These are phyloP conservation scores for Ligdia adustata DNA, from an alignment of 2,888 invertebrate species.

Conservation along the genomic window DNA sequence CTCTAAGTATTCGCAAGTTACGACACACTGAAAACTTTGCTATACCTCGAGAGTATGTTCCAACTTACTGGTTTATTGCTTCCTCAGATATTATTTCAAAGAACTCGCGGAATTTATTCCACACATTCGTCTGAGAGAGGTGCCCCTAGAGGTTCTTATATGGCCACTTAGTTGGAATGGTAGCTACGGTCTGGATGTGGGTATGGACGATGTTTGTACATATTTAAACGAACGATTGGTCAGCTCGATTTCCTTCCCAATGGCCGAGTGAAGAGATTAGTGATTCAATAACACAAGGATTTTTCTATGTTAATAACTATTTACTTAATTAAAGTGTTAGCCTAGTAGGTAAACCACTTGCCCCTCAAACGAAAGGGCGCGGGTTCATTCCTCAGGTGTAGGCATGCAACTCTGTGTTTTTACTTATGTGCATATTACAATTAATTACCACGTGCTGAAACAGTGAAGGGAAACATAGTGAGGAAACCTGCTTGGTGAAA, in stretches of 20 bases:
- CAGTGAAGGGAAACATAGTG: too few species aligned
- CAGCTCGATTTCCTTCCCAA: slow-evolving; percentile 8
- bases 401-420: too few species aligned
- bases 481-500: too few species aligned
- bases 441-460: too few species aligned
- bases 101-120: slow-evolving; percentile 76
- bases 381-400: too few species aligned
- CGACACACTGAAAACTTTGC: slow-evolving; percentile 71
- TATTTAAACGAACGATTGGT: slow-evolving; percentile 42
- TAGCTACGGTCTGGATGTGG: slow-evolving; percentile 49
- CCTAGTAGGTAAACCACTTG: too few species aligned
- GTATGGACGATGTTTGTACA: slow-evolving; percentile 49
- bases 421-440: too few species aligned
- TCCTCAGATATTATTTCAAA: slow-evolving; percentile 80
- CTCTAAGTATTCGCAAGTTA: slow-evolving; percentile 61
- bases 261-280: slow-evolving; percentile 1
- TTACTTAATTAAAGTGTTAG: too few species aligned
- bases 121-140: slow-evolving; percentile 66
- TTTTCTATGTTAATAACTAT: too few species aligned
- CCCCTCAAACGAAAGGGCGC: too few species aligned
- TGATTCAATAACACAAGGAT: too few species aligned
- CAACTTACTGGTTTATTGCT: slow-evolving; percentile 81
- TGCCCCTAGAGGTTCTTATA: slow-evolving; percentile 74
- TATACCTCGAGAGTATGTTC: slow-evolving; percentile 73
- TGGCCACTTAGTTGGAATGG: slow-evolving; percentile 72